These are phyloP conservation scores for Carassius auratus DNA, from an alignment of 2,113 vertebrate species.

Conservation along the genomic window DNA sequence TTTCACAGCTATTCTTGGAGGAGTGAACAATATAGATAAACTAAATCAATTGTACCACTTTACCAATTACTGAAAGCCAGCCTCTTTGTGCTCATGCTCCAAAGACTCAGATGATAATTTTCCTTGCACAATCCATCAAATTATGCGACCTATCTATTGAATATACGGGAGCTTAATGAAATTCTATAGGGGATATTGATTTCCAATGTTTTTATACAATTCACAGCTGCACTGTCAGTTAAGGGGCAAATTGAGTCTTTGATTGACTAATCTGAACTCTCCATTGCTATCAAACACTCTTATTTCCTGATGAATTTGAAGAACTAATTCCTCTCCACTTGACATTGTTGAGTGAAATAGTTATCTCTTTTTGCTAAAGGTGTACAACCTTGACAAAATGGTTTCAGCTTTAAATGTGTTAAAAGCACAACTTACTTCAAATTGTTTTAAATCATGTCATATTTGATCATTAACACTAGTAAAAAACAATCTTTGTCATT, in stretches of 20 bases:
- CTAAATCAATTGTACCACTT: conserved; percentile 83
- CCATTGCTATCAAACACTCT: conserved; percentile 72
- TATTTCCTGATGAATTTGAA: conserved; percentile 53
- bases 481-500: no score
- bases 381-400: conserved; percentile 17
- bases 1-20: conserved; percentile 63
- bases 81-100: conserved; percentile 75
- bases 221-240: conserved; percentile 90
- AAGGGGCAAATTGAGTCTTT: conserved; percentile 88
- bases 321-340: conserved; percentile 24
- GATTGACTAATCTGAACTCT: conserved; percentile 84
- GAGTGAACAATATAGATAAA: conserved; percentile 72
- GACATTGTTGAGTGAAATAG: conserved; percentile 22
- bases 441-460: no score
- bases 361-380: neutral
- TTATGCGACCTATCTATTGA: conserved; percentile 95
- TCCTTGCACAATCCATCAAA: conserved; percentile 89
- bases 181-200: conserved; percentile 99
- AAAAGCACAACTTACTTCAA: no score
- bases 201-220: conserved; percentile 99
- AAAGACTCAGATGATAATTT: conserved; percentile 80
- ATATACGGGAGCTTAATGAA: conserved; percentile 99
- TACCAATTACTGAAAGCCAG: conserved; percentile 76
- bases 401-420: no score
- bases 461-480: no score